These are phyloP conservation scores for Barnardius zonarius DNA, from an alignment of 2,113 vertebrate species.

Conservation along the genomic window DNA sequence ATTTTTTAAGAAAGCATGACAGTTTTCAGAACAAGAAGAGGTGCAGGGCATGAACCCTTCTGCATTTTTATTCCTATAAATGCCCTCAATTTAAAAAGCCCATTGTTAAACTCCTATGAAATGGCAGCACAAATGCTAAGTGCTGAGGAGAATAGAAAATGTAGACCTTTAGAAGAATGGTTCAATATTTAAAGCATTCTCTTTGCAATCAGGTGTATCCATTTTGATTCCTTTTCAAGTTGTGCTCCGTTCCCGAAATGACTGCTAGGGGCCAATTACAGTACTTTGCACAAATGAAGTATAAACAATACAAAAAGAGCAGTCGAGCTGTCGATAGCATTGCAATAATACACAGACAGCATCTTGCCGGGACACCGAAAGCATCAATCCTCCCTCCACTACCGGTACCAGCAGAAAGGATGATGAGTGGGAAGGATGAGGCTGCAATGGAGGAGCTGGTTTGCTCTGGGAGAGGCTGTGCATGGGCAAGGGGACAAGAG, in stretches of 20 bases:
- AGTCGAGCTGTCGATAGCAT: constrained; percentile 56
- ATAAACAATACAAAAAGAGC: background rate
- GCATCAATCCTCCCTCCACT: constrained; percentile 50
- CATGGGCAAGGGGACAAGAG: accelerated
- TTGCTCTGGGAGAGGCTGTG: accelerated
- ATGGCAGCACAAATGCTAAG: background rate
- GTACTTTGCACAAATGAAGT: constrained; percentile 67
- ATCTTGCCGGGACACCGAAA: constrained; percentile 16
- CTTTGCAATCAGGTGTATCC: constrained; percentile 72
- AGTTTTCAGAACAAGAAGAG: background rate
- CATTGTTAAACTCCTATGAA: background rate
- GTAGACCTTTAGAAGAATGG: background rate
- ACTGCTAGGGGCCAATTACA: constrained; percentile 72
- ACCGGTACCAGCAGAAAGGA: constrained; percentile 1
- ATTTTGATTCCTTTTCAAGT: constrained; percentile 70
- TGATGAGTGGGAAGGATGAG: background rate
- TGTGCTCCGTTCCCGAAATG: constrained; percentile 54
- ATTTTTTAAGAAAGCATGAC: too few relatives aligned
- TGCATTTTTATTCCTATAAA: background rate
- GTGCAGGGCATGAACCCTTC: background rate
- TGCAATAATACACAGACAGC: constrained; percentile 17
- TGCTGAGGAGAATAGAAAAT: background rate
- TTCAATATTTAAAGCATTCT: constrained; percentile 70
- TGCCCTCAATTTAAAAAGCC: background rate
- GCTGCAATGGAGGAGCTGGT: background rate